Percentiles rank a stretch among this genome's conserved stretches.
Evolutionary conservation across 2,888 invertebrate species (phyloP).

Genomic region (Trissolcus japonicus): DNA sequence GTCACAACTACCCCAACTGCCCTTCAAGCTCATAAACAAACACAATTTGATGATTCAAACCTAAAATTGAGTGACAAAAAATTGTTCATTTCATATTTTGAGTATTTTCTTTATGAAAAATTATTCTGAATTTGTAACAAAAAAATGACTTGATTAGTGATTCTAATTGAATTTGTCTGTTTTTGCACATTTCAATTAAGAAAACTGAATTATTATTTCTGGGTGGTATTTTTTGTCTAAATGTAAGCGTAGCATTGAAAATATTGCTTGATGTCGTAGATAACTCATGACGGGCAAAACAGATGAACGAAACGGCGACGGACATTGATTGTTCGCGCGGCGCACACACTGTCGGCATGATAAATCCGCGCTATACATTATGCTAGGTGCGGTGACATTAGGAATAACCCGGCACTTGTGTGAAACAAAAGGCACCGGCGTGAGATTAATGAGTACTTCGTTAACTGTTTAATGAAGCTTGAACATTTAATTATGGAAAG

Average conservation of each 20-base stretch:
- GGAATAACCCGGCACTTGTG: slow-evolving; percentile 52
- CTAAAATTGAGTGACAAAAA: too few relatives aligned
- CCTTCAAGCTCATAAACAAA: too few relatives aligned
- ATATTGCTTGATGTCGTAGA: neutral
- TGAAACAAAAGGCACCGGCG: slow-evolving; percentile 53
- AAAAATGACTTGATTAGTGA: too few relatives aligned
- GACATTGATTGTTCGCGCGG: slow-evolving; percentile 40
- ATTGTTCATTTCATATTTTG: too few relatives aligned
- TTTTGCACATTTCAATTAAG: neutral
- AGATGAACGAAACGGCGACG: slow-evolving; percentile 12
- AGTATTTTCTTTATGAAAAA: too few relatives aligned
- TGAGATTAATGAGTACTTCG: slow-evolving; percentile 58
- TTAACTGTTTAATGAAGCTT: slow-evolving; percentile 58
- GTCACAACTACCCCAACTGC: too few relatives aligned
- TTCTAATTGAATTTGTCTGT: neutral
- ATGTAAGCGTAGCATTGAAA: too few relatives aligned
- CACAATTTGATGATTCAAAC: too few relatives aligned
- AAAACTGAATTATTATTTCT: neutral
- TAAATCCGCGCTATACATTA: slow-evolving; percentile 51
- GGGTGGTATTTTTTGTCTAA: slow-evolving; percentile 5
- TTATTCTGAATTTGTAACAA: too few relatives aligned
- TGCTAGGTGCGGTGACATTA: slow-evolving; percentile 53
- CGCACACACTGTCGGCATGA: slow-evolving; percentile 21
- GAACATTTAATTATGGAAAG: slow-evolving; percentile 59
- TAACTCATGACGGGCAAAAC: slow-evolving; percentile 19